These are phyloP conservation scores for Apolygus lucorum DNA, from an alignment of 1,140 invertebrate genomes.

Conservation along the genomic window DNA sequence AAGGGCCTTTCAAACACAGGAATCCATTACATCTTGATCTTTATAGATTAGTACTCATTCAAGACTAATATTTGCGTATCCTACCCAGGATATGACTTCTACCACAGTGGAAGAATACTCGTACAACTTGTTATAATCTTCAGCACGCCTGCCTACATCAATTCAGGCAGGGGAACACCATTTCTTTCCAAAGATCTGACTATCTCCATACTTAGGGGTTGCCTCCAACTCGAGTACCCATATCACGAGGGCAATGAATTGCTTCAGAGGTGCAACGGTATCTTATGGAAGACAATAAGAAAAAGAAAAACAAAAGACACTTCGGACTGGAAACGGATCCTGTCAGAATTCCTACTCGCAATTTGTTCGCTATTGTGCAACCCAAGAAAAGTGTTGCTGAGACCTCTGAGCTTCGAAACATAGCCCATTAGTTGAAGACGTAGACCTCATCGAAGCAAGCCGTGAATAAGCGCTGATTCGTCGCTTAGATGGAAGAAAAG, in stretches of 20 bases:
- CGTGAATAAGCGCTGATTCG: neutral
- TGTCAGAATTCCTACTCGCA: neutral
- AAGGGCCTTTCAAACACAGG: conserved; percentile 31
- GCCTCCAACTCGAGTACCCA: neutral
- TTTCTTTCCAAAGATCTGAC: neutral
- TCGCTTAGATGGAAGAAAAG: neutral
- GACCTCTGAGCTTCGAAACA: neutral
- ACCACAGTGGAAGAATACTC: conserved; percentile 28
- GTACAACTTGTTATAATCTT: conserved; percentile 30
- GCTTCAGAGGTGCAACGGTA: neutral
- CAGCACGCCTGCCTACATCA: conserved; percentile 30
- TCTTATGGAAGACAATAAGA: neutral
- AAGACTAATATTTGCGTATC: conserved; percentile 34
- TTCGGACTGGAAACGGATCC: neutral
- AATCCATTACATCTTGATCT: conserved; percentile 34
- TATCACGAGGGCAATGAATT: neutral
- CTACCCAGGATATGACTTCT: conserved; percentile 30
- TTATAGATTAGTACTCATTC: conserved; percentile 37
- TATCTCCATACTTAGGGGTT: neutral
- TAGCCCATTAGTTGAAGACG: neutral
- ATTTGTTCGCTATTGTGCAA: neutral
- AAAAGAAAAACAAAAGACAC: neutral
- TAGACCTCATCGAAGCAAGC: too few species aligned
- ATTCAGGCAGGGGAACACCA: conserved; percentile 29
- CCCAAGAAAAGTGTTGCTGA: neutral